Percentiles rank a stretch among this genome's conserved stretches.
phyloP scores from a whole-genome alignment of 2,797 vertebrate genomes.

The Lepus oiostolus region DNA sequence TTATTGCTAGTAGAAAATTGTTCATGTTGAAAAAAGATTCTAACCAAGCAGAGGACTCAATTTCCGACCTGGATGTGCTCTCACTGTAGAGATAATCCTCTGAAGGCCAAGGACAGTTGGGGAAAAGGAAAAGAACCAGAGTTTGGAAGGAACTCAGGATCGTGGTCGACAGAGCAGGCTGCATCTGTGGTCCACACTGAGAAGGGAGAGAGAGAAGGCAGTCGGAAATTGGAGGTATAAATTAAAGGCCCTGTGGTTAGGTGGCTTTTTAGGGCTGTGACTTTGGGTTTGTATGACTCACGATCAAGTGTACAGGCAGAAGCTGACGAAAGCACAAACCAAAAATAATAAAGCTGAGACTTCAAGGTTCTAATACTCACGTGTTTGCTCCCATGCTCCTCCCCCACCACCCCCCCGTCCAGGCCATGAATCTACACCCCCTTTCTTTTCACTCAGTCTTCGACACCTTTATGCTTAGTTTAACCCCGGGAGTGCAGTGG shows the following conservation, averaged over 20 bases:
- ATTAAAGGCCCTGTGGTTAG: slow-evolving; percentile 15
- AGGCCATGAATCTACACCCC: neutral
- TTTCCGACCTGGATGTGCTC: slow-evolving; percentile 33
- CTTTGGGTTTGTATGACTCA: slow-evolving; percentile 45
- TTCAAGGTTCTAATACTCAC: neutral
- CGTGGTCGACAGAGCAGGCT: neutral
- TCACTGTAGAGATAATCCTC: slow-evolving; percentile 52
- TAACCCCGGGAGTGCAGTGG: neutral
- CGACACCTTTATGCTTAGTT: neutral
- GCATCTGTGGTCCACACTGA: slow-evolving; percentile 50
- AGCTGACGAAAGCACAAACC: neutral
- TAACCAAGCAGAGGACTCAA: slow-evolving; percentile 14
- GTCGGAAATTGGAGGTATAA: neutral
- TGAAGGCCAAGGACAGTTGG: slow-evolving; percentile 64
- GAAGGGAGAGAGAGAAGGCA: slow-evolving; percentile 43
- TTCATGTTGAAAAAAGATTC: neutral
- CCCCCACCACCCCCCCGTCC: neutral
- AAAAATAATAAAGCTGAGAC: slow-evolving; percentile 15
- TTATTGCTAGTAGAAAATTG: no score
- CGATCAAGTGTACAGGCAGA: neutral
- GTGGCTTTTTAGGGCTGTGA: neutral
- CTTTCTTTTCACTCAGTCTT: neutral
- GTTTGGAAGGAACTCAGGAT: neutral
- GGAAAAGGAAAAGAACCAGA: slow-evolving; percentile 76
- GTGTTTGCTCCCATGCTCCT: neutral